Evolutionary conservation across 2,888 invertebrate species (phyloP).

Genomic region (Clanis bilineata): DNA sequence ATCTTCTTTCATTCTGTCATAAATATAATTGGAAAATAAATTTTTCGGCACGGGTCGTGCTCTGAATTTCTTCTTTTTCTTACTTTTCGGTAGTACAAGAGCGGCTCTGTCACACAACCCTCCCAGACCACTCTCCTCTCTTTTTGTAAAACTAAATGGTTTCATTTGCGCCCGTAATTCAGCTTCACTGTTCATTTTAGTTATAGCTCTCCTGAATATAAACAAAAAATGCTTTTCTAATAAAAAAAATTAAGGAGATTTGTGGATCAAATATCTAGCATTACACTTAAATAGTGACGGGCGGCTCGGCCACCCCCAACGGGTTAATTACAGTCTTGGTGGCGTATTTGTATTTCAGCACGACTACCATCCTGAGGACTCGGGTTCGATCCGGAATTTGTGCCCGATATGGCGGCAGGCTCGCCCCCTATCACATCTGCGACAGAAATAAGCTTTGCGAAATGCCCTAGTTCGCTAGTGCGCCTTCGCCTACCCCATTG

Average conservation of each 20-base stretch:
- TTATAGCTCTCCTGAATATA: constrained; percentile 77
- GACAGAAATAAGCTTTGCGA: too few species aligned
- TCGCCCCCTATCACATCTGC: too few species aligned
- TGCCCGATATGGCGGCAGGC: too few species aligned
- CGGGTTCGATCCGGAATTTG: too few species aligned
- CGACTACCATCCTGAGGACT: too few species aligned
- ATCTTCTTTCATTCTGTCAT: constrained; percentile 87
- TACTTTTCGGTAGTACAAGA: constrained; percentile 58
- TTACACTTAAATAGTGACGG: background rate
- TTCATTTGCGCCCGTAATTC: constrained; percentile 84
- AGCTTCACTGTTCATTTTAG: constrained; percentile 83
- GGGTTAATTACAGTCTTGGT: too few species aligned
- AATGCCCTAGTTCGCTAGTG: too few species aligned
- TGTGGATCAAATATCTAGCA: background rate
- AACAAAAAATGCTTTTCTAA: background rate
- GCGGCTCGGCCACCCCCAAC: too few species aligned
- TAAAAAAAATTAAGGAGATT: background rate
- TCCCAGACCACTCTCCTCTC: constrained; percentile 77
- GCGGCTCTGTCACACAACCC: constrained; percentile 64
- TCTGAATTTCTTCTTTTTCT: constrained; percentile 81
- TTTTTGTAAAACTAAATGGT: constrained; percentile 84
- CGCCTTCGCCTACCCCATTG: too few species aligned
- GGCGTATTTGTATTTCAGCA: too few species aligned
- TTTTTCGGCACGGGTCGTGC: constrained; percentile 87
- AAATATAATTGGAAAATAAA: constrained; percentile 86